Conservation (phyloP, 2,113 vertebrate genomes). For the Saiga tatarica region DNA sequence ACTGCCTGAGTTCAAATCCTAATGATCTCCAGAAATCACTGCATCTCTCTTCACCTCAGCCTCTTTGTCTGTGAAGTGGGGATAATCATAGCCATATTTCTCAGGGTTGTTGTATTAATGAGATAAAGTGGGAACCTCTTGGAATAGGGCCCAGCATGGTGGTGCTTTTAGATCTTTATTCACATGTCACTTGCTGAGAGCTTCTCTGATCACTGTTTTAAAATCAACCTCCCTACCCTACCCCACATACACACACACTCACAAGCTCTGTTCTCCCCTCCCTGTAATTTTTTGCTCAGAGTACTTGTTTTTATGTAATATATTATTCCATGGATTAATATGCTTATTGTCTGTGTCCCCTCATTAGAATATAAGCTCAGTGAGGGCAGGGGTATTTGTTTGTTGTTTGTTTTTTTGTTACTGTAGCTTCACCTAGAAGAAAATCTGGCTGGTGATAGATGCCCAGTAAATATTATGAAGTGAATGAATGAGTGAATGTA, state of each 20-base stretch:
- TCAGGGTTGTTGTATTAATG: neutral
- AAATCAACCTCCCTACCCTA: neutral
- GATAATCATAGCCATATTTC: neutral
- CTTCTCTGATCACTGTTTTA: neutral
- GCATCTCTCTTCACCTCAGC: neutral
- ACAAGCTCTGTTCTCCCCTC: neutral
- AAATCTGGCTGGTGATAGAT: neutral
- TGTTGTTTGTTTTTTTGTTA: neutral
- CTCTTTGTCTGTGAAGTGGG: neutral
- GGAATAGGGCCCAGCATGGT: neutral
- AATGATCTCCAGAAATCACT: neutral
- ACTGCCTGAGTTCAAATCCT: neutral
- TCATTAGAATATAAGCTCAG: neutral
- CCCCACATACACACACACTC: neutral
- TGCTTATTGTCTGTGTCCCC: neutral
- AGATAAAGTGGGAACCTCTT: neutral
- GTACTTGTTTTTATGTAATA: neutral
- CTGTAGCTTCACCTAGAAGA: neutral
- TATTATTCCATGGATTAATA: neutral
- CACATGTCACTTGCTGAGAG: neutral
- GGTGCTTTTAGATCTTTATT: neutral
- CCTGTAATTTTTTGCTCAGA: neutral
- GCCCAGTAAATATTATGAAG: neutral
- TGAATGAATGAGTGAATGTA: accelerated
- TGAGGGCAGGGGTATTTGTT: neutral